Evolutionary conservation across 2,797 vertebrate species (phyloP), one percentile per base, ranked within the genome.

Genomic region (Oryzias sinensis): DNA sequence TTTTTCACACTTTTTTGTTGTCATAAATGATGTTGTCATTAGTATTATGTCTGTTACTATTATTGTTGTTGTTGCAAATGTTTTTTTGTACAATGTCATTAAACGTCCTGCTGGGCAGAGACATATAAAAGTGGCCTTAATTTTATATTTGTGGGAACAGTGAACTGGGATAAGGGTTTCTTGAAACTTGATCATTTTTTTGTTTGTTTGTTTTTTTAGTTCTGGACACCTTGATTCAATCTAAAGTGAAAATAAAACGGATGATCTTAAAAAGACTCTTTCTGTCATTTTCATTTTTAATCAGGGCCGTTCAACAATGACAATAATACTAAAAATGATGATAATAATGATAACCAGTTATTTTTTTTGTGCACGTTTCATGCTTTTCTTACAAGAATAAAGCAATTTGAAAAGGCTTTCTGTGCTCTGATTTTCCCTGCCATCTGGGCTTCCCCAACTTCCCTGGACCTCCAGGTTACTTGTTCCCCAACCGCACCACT

Each of bases 71-170:
- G 86, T 89, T 89, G 86, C 82, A 85, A 90, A 87, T 91, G 86
- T 90, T 85, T 89, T 75, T 87, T 88, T 89, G 81, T 88, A 87
- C 81, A 85, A 90, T 89, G 89, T 89, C 90, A 91, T 89, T 91
- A 90, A 87, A 85, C 59, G 90, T 91, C 91, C 91, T 93, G 92
- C 92, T 93, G 92, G 92, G 91, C 92, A 92, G 92, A 90, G 91
- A 91, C 89, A 87, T 88, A 83, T 81, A 88, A 89, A 91, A 90
- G 87, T 91, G 90, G 87, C 89, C 89, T 89, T 91, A 88, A 91
- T 90, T 90, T 87, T 90, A 91, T 90, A 90, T 85, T 74, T 89
- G 81, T 86, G 84, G 87, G 88, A 70, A 85, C 68, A 84, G 85
- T 90, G 88, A 90, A 90, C 69, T 74, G 88, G 79, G 85, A 79